Conservation (phyloP, 2,888 invertebrate species). For the Zhuqinia jingwanae region DNA sequence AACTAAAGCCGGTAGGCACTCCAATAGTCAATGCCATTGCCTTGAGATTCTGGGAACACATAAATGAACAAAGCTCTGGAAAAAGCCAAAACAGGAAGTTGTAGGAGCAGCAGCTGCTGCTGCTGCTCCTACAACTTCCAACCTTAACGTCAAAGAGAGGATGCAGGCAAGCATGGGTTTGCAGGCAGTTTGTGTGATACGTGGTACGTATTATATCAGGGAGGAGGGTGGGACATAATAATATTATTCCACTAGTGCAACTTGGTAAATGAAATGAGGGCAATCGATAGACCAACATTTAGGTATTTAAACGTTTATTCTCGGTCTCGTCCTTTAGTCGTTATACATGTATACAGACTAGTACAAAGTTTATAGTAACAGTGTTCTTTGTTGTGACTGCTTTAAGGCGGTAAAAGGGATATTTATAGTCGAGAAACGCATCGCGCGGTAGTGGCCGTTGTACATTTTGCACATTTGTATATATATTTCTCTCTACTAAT, state of each 20-base stretch:
- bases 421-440: slow-evolving; percentile 28
- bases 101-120: slow-evolving; percentile 33
- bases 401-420: not conserved
- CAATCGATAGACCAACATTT: slow-evolving; percentile 73
- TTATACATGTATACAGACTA: not conserved
- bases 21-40: slow-evolving; percentile 63
- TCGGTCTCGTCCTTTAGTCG: slow-evolving; percentile 50
- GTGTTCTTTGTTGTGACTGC: slow-evolving; percentile 34
- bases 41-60: slow-evolving; percentile 48
- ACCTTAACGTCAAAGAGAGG: not conserved
- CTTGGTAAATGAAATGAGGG: slow-evolving; percentile 75
- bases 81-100: slow-evolving; percentile 38
- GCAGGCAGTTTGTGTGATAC: not conserved
- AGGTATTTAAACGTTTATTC: slow-evolving; percentile 61
- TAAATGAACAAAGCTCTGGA: slow-evolving; percentile 37
- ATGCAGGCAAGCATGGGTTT: slow-evolving; percentile 32
- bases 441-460: slow-evolving; percentile 35
- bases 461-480: not conserved
- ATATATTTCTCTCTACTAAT: not conserved
- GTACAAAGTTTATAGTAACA: slow-evolving; percentile 42
- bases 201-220: not conserved
- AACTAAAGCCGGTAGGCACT: slow-evolving; percentile 59
- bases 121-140: no score
- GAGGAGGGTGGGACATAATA: not conserved
- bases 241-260: slow-evolving; percentile 24